phyloP scores from a whole-genome alignment of 2,113 vertebrate species.

The Entomyzon cyanotis region DNA sequence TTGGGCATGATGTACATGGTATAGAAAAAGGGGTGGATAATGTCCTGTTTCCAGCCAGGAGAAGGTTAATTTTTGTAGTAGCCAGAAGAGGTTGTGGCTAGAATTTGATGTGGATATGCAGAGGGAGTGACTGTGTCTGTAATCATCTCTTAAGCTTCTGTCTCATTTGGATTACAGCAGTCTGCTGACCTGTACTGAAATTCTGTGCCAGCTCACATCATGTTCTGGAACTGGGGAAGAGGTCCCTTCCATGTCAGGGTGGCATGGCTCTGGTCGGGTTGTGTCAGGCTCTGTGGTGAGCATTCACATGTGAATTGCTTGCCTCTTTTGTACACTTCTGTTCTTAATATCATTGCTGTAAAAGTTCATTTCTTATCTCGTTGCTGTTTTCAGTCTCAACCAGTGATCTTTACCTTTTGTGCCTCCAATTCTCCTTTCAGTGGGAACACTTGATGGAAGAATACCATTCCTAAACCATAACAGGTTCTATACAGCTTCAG shows the following conservation, averaged over 20 bases:
- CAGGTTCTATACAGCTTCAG: neutral
- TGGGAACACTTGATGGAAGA: neutral
- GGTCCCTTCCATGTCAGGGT: neutral
- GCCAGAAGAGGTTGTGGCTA: neutral
- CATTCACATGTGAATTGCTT: neutral
- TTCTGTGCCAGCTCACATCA: fast-evolving
- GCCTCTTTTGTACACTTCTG: neutral
- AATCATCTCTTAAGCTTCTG: neutral
- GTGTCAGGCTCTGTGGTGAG: neutral
- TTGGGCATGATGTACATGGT: neutral
- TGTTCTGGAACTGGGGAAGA: neutral
- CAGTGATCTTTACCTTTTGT: neutral
- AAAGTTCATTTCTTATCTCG: neutral
- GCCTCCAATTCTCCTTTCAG: neutral
- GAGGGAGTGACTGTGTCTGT: neutral
- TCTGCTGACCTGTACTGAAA: neutral
- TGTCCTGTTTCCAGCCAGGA: neutral
- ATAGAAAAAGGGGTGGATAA: neutral
- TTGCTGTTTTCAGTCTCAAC: neutral
- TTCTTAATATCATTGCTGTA: neutral
- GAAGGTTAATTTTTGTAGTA: neutral
- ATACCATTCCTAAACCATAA: neutral
- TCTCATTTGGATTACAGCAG: neutral
- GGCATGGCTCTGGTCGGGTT: neutral
- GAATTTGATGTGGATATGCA: neutral